A percentile compares a stretch with the other conserved stretches of the same genome.
Evolutionary conservation across 2,113 vertebrate genomes (phyloP).

Genomic region (Epinephelus cyanopodus): DNA sequence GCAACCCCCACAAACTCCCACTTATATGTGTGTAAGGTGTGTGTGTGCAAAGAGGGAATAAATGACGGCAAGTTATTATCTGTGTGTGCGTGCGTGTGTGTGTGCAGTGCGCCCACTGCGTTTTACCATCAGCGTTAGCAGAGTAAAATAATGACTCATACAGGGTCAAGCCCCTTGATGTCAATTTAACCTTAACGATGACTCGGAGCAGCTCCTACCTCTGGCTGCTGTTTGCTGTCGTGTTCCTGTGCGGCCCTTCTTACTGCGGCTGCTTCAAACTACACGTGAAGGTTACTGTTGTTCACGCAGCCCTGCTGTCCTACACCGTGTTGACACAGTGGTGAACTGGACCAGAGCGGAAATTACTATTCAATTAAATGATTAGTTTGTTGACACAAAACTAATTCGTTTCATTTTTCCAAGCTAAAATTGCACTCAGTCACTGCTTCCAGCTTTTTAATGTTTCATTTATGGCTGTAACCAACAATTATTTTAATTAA

Average conservation of each 20-base stretch:
- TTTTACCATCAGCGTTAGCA: conserved; percentile 54
- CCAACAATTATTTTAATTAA: no score
- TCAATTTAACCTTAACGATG: conserved; percentile 67
- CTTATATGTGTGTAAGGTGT: conserved; percentile 23
- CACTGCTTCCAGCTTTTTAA: neutral
- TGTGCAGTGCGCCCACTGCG: conserved; percentile 1
- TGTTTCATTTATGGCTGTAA: no score
- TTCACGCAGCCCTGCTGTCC: neutral
- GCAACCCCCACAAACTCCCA: conserved; percentile 29
- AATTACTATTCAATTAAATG: neutral
- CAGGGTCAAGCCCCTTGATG: conserved; percentile 66
- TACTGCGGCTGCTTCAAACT: neutral
- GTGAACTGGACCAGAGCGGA: neutral
- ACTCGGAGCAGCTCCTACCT: conserved; percentile 37
- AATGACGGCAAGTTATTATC: conserved; percentile 13
- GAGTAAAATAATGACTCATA: conserved; percentile 66
- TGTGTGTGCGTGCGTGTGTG: conserved; percentile 8
- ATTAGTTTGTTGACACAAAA: neutral
- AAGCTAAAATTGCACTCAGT: neutral
- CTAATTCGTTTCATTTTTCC: neutral
- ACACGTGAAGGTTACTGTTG: conserved; percentile 9
- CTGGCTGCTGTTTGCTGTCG: conserved; percentile 32
- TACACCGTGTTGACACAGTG: neutral
- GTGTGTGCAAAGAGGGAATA: conserved; percentile 4
- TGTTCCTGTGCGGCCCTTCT: conserved; percentile 31